Conservation (phyloP, 2,888 invertebrate genomes). For the Cacoxenus indagator region DNA sequence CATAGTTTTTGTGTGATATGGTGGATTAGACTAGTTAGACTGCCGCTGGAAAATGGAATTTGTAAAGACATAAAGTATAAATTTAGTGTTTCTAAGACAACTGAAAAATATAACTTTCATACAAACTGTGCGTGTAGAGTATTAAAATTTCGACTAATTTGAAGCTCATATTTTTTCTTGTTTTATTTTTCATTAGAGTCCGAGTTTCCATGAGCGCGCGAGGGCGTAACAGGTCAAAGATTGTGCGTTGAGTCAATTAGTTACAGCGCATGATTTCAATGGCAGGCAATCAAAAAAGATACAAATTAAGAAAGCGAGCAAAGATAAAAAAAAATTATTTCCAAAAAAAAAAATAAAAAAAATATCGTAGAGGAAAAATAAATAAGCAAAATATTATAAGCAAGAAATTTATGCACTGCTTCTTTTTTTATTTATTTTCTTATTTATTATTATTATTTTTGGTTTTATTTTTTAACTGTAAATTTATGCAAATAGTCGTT, state of each 20-base stretch:
- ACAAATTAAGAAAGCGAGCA: background rate
- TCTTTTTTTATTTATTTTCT: no score
- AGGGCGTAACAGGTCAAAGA: background rate
- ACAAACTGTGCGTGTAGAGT: no score
- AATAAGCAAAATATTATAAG: conserved; percentile 8
- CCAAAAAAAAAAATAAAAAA: conserved; percentile 25
- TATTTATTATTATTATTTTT: background rate
- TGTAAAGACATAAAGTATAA: no score
- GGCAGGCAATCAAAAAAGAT: background rate
- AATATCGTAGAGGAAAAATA: conserved; percentile 4
- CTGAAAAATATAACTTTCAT: no score
- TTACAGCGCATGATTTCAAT: conserved; percentile 49
- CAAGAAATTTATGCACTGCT: conserved; percentile 13
- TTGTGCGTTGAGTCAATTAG: conserved; percentile 43
- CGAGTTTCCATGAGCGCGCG: background rate
- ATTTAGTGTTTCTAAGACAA: no score
- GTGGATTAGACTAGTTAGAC: no score
- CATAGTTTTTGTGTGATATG: no score
- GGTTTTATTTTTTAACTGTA: conserved; percentile 32
- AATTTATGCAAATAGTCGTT: conserved; percentile 22
- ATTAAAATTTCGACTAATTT: no score
- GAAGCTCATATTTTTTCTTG: no score
- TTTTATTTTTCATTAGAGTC: conserved; percentile 15
- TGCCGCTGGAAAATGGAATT: no score
- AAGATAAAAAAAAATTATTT: conserved; percentile 26